phyloP scores from a whole-genome alignment of 2,888 invertebrate species.

The Megaustenia siamemsis region DNA sequence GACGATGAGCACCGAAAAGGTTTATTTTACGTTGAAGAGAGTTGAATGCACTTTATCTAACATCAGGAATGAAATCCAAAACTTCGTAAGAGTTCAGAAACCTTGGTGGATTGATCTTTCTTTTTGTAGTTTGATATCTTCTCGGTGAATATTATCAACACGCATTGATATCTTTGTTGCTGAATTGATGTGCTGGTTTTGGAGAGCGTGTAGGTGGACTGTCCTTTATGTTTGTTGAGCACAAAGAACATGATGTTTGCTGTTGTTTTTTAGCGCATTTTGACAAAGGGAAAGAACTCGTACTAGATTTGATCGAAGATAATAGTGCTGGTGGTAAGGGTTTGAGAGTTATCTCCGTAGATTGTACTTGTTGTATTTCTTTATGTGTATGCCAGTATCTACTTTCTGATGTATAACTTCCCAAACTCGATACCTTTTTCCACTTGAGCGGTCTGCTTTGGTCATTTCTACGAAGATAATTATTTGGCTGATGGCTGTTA shows the following conservation, averaged over 20 bases:
- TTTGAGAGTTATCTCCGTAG: neutral
- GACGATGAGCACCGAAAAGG: too few species aligned
- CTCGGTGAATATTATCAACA: slow-evolving; percentile 51
- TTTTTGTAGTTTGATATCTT: slow-evolving; percentile 52
- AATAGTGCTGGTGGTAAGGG: neutral
- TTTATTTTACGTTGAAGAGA: too few species aligned
- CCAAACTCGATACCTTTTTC: slow-evolving; percentile 57
- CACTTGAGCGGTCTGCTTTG: slow-evolving; percentile 40
- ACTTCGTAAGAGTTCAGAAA: slow-evolving; percentile 55
- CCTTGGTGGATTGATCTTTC: slow-evolving; percentile 52
- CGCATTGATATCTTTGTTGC: neutral
- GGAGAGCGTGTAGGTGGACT: neutral
- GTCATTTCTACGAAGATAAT: neutral
- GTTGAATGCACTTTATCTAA: neutral
- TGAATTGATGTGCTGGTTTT: neutral
- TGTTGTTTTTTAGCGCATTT: neutral
- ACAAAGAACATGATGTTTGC: neutral
- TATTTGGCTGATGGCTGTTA: neutral
- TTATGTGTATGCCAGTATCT: slow-evolving; percentile 59
- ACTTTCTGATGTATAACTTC: slow-evolving; percentile 66
- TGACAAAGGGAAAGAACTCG: neutral
- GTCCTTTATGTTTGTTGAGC: neutral
- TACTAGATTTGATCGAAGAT: neutral
- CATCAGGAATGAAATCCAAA: slow-evolving; percentile 51
- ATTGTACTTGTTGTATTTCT: neutral